Conservation (phyloP, 2,888 invertebrate species). For the Iselma pallidipennis region DNA sequence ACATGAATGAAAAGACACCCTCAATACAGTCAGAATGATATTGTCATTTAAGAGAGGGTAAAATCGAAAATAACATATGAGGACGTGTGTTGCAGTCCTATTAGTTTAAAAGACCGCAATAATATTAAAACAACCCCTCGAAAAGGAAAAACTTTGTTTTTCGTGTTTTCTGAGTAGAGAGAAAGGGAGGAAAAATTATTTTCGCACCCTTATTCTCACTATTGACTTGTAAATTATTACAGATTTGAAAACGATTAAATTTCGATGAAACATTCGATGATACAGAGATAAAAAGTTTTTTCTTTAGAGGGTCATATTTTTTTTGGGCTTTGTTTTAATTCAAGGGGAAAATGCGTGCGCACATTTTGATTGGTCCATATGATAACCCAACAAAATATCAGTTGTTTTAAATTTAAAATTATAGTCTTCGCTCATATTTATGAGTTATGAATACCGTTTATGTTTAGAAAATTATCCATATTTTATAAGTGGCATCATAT, state of each 20-base stretch:
- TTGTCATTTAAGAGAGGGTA: conserved; percentile 31
- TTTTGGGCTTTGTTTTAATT: conserved; percentile 42
- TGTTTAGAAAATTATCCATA: conserved; percentile 42
- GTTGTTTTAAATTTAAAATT: conserved; percentile 46
- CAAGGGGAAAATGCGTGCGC: conserved; percentile 37
- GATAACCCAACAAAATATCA: conserved; percentile 38
- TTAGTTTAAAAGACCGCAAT: conserved; percentile 31
- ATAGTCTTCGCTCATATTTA: conserved; percentile 43
- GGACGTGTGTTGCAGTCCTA: conserved; percentile 43
- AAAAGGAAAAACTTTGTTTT: background rate
- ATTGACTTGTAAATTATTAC: conserved; percentile 1
- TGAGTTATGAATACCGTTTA: conserved; percentile 43
- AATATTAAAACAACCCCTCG: conserved; percentile 1
- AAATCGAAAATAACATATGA: conserved; percentile 39
- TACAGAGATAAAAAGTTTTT: conserved; percentile 31
- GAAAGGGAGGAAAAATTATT: background rate
- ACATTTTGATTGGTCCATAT: conserved; percentile 37
- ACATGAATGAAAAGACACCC: conserved; percentile 35
- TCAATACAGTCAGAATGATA: conserved; percentile 25
- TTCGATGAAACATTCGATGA: conserved; percentile 44
- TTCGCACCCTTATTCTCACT: background rate
- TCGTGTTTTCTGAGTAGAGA: background rate
- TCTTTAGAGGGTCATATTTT: conserved; percentile 33
- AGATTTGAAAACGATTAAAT: conserved; percentile 6
- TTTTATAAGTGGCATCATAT: conserved; percentile 26